Evolutionary conservation across 2,888 invertebrate species (phyloP).

Genomic region (Hartigia nigra): DNA sequence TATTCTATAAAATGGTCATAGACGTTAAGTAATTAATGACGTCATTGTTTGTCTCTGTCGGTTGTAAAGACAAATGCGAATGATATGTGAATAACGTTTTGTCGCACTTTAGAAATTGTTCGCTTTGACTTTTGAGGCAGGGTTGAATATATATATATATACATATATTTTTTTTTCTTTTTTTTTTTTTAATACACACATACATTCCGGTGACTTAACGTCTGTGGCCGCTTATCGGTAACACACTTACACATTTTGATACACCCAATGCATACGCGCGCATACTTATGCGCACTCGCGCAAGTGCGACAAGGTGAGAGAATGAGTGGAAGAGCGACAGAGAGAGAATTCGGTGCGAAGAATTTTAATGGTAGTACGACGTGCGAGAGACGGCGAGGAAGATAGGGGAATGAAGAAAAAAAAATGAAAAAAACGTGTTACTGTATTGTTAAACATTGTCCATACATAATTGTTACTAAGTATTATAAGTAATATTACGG

Average conservation of each 20-base stretch:
- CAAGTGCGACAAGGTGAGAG: not conserved
- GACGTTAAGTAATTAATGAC: not conserved
- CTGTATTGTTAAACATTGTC: constrained; percentile 54
- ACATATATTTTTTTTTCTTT: too few species aligned
- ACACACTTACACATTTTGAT: not conserved
- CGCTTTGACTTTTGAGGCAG: not conserved
- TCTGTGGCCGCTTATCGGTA: not conserved
- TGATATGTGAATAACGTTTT: too few species aligned
- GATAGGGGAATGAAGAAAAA: constrained; percentile 13
- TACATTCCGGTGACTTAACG: not conserved
- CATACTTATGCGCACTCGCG: not conserved
- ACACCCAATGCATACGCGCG: not conserved
- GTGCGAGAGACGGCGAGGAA: constrained; percentile 14
- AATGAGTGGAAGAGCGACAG: not conserved
- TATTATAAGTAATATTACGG: constrained; percentile 22
- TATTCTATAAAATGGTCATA: not conserved
- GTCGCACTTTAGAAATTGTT: not conserved
- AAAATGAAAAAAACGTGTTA: constrained; percentile 26
- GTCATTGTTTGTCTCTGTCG: not conserved
- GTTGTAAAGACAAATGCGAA: not conserved
- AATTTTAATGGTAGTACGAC: not conserved
- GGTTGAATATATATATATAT: too few species aligned
- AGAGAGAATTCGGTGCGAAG: constrained; percentile 7
- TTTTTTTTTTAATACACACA: not conserved
- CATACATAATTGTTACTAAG: constrained; percentile 52